Conservation (phyloP, 2,113 vertebrate species). For the Casuarius casuarius region DNA sequence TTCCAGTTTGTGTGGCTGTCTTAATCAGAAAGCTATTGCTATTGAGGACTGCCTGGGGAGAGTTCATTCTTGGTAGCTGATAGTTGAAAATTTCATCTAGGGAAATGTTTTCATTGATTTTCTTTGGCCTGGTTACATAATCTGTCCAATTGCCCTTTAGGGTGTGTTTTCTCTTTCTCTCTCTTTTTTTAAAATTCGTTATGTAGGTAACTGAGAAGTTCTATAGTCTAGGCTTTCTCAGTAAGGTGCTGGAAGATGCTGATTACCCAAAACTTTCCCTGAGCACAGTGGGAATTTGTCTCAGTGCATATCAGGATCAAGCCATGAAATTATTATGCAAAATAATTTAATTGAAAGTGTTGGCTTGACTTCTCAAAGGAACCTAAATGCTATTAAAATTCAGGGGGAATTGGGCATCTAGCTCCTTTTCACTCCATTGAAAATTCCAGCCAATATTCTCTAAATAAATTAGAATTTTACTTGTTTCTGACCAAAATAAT, state of each 20-base stretch:
- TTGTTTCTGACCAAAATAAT: slow-evolving; percentile 61
- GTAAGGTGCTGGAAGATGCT: not conserved
- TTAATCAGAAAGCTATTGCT: not conserved
- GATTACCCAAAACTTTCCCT: not conserved
- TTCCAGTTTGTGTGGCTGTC: not conserved
- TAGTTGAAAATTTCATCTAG: not conserved
- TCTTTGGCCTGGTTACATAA: not conserved
- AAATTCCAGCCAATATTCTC: slow-evolving; percentile 33
- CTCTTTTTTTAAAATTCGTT: not conserved
- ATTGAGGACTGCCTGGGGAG: not conserved
- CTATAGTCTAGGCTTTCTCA: not conserved
- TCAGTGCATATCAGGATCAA: not conserved
- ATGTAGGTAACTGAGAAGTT: not conserved
- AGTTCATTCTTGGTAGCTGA: not conserved
- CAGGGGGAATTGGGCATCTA: not conserved
- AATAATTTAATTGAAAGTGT: slow-evolving; percentile 40
- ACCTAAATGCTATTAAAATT: slow-evolving; percentile 28
- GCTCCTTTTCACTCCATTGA: slow-evolving; percentile 10
- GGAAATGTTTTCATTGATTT: not conserved
- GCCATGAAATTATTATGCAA: slow-evolving; percentile 30
- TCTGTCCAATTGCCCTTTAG: not conserved
- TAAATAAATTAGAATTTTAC: slow-evolving; percentile 57
- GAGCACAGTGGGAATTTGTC: not conserved
- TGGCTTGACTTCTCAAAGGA: slow-evolving; percentile 34
- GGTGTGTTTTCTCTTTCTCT: too few species aligned